Evolutionary conservation across 2,888 invertebrate species (phyloP).

Genomic region (Macropis europaea): DNA sequence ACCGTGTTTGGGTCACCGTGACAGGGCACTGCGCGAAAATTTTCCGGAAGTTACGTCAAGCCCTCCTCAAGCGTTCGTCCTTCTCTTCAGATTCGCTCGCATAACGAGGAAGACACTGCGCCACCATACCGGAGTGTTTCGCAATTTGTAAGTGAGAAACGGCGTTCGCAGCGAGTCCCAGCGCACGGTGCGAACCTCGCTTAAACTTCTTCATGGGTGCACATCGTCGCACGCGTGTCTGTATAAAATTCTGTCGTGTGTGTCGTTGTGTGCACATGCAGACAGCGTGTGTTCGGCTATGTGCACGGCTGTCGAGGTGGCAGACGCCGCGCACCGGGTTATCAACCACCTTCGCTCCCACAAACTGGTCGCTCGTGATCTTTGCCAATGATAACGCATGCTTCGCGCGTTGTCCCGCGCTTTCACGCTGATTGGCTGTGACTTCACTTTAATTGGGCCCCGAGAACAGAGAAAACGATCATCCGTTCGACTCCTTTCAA

Average conservation of each 20-base stretch:
- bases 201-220: constrained; percentile 36
- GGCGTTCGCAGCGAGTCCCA: constrained; percentile 56
- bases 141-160: constrained; percentile 69
- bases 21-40: constrained; percentile 13
- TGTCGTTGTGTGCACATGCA: constrained; percentile 13
- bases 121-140: constrained; percentile 45
- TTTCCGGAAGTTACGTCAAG: constrained; percentile 63
- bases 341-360: constrained; percentile 59
- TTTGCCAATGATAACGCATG: constrained; percentile 52
- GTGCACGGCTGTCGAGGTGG: constrained; percentile 22
- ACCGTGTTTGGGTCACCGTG: neutral
- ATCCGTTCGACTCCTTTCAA: constrained; percentile 8
- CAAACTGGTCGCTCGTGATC: constrained; percentile 56
- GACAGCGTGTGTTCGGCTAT: constrained; percentile 12
- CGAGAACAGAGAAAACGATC: constrained; percentile 22
- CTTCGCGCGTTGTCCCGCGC: constrained; percentile 52
- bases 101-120: constrained; percentile 43
- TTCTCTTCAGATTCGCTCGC: neutral
- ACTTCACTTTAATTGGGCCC: constrained; percentile 49
- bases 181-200: constrained; percentile 43
- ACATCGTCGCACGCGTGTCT: constrained; percentile 9
- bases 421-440: constrained; percentile 50
- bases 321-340: constrained; percentile 31
- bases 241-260: constrained; percentile 6
- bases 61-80: constrained; percentile 44